Evolutionary conservation across 64 coral and sea anemone genomes (phyloP), one percentile per base, ranked within the genome.

Genomic region (Montipora cactus): DNA sequence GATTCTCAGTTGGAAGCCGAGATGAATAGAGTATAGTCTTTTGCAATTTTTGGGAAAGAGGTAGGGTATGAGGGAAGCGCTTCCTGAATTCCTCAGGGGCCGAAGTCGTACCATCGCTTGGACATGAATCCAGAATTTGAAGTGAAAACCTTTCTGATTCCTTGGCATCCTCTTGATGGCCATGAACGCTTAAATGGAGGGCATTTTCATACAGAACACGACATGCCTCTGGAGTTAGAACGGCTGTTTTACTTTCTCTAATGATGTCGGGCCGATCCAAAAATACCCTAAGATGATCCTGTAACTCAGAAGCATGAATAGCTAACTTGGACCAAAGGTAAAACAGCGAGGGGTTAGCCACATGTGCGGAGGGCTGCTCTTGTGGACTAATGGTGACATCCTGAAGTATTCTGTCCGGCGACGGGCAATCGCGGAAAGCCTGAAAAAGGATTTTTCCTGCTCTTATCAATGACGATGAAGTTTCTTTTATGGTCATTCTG

Each of bases 81-180:
- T 67, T 45, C 9, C 8, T 28, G 45, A 72, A 19, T 44, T 46
- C 22, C 73, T 75, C 23, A 28, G 22, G n/a, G n/a, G n/a, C n/a
- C 8, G 45, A 3, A 3, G 3, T 53, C 51, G 8, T 53, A n/a
- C n/a, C 59, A 72, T 23, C 73, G 13, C 22, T 75, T 75, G 73
- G 3, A 75, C 83, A 72, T 7, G 50, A 87, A 15, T 74, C 47
- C 21, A 87, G 48, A 49, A 87, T 87, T 44, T 73, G 46, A 48
- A 49, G 5, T 23, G 83, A 64, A 16, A 87, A 71, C 21, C 72
- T 13, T 4, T 49, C 83, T 0, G 59, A 59, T 87, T 87, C 67
- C 49, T 49, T 87, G 10, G 83, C 83, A 20, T 87, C 83, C 20
- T 22, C 66, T 44, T 67, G 83, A 45, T 72, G 67, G 8, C 83